phyloP scores from a whole-genome alignment of 2,113 vertebrate species.

The Suncus etruscus region DNA sequence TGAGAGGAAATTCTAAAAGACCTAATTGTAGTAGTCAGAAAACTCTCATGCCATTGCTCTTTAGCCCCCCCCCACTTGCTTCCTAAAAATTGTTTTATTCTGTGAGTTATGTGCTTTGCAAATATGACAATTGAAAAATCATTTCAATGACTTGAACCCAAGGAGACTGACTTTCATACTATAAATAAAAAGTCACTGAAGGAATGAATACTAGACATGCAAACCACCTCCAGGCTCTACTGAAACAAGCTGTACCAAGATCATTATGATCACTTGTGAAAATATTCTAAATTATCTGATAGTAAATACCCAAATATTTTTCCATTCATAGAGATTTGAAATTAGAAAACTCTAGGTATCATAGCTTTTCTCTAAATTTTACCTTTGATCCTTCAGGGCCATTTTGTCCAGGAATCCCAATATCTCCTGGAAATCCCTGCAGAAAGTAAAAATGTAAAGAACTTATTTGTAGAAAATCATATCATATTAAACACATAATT shows the following conservation, averaged over 20 bases:
- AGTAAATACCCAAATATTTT: slow-evolving; percentile 1
- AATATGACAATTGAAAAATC: slow-evolving; percentile 9
- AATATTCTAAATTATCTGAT: too few relatives aligned
- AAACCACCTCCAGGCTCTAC: neutral
- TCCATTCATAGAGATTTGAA: neutral
- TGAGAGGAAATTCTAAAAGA: neutral
- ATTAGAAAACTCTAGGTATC: slow-evolving; percentile 1
- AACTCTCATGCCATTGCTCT: neutral
- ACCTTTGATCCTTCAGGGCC: slow-evolving; percentile 97
- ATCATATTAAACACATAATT: slow-evolving; percentile 34
- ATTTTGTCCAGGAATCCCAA: slow-evolving; percentile 96
- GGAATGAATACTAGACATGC: neutral
- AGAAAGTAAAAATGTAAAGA: slow-evolving; percentile 64
- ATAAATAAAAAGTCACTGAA: neutral
- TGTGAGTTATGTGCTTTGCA: slow-evolving; percentile 12
- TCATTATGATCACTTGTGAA: too few relatives aligned
- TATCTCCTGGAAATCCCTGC: slow-evolving; percentile 99
- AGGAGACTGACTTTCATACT: neutral
- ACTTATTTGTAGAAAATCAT: slow-evolving; percentile 48
- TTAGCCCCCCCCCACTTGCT: neutral
- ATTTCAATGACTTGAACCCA: slow-evolving; percentile 31
- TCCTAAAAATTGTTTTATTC: neutral
- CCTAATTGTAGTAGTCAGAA: neutral
- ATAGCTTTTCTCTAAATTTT: slow-evolving; percentile 70
- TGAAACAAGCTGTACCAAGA: neutral